Conservation (phyloP, 2,888 invertebrate genomes). For the Eueremaeus valkanovi region DNA sequence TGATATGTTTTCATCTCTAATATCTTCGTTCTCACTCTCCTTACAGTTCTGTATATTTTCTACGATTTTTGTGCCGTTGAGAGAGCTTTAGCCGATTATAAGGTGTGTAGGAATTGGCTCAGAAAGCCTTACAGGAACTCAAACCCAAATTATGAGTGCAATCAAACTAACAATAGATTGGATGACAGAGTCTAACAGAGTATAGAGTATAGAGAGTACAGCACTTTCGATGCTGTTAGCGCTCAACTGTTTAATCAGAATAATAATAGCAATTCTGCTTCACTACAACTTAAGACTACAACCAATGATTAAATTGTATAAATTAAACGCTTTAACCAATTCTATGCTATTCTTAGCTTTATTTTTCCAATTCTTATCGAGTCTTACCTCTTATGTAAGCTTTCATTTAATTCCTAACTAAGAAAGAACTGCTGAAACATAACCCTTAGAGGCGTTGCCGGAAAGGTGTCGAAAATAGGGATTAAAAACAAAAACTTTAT, state of each 20-base stretch:
- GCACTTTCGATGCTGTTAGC: background rate
- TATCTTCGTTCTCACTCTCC: background rate
- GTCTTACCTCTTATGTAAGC: no score
- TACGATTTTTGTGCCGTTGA: background rate
- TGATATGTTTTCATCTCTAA: constrained; percentile 22
- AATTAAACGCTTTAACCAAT: no score
- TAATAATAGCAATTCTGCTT: background rate
- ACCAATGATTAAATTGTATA: background rate
- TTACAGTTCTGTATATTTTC: background rate
- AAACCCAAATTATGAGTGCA: constrained; percentile 9
- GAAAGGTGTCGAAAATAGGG: no score
- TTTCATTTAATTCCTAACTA: no score
- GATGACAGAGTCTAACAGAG: background rate
- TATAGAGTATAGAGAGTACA: background rate
- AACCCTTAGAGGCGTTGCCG: no score
- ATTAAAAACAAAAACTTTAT: no score
- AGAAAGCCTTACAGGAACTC: background rate
- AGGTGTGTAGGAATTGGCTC: background rate
- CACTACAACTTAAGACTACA: background rate
- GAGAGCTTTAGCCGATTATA: background rate
- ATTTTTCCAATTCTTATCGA: no score
- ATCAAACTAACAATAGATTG: constrained; percentile 12
- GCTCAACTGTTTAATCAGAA: background rate
- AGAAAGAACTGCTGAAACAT: no score
- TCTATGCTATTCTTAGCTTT: no score